Percentiles rank a stretch among this genome's conserved stretches.
These are phyloP conservation scores for Junonia oenone DNA, from an alignment of 2,888 invertebrate species.

Conservation along the genomic window DNA sequence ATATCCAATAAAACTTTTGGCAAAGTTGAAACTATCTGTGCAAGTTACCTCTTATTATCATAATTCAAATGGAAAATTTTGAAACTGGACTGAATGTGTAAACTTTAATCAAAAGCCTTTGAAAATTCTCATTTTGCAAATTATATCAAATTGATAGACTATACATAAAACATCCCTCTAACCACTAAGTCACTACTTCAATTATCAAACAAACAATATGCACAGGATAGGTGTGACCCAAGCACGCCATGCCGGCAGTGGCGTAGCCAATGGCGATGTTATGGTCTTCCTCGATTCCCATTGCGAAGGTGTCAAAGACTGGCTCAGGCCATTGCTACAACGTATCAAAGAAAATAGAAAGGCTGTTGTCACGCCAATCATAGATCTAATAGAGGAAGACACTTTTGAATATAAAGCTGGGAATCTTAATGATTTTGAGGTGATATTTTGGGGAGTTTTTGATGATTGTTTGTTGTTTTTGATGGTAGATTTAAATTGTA, in stretches of 20 bases:
- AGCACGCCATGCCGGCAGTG: conserved; percentile 89
- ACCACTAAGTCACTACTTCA: too few relatives aligned
- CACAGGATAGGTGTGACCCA: conserved; percentile 89
- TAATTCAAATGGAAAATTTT: too few relatives aligned
- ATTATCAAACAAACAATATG: conserved; percentile 67
- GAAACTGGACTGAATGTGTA: too few relatives aligned
- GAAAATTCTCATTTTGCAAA: too few relatives aligned
- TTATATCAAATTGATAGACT: too few relatives aligned
- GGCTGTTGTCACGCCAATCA: conserved; percentile 93
- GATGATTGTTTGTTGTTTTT: not conserved
- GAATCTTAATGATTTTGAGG: conserved; percentile 41
- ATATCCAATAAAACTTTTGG: too few relatives aligned
- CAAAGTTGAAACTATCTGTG: too few relatives aligned
- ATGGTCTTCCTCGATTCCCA: conserved; percentile 93
- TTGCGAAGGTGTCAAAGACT: conserved; percentile 87
- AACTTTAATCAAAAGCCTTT: too few relatives aligned
- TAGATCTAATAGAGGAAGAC: conserved; percentile 91
- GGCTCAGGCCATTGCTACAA: conserved; percentile 93
- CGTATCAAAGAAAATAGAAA: conserved; percentile 84
- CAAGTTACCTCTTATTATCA: too few relatives aligned
- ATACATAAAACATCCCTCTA: too few relatives aligned
- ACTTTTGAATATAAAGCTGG: conserved; percentile 69
- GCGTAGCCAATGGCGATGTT: conserved; percentile 85
- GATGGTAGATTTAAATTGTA: not conserved
- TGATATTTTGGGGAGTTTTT: conserved; percentile 27